phyloP scores from a whole-genome alignment of 1,140 invertebrate species.

The Scaptomyza hsui region DNA sequence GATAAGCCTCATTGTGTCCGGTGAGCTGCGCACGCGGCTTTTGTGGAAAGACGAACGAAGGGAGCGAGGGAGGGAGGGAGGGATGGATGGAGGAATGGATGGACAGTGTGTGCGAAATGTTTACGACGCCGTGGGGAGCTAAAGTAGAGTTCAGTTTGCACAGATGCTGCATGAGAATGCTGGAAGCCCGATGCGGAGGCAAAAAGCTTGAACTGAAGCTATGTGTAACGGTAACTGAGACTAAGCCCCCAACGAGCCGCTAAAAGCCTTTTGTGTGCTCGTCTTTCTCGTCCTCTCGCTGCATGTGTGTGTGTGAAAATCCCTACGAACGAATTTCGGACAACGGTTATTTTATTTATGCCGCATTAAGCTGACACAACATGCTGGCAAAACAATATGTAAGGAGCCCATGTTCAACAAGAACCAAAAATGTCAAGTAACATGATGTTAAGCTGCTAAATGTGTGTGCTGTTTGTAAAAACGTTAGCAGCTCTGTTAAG shows the following conservation, averaged over 20 bases:
- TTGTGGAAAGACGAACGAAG: conserved; percentile 42
- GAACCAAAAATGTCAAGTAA: not conserved
- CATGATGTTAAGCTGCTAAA: not conserved
- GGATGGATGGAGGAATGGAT: conserved; percentile 16
- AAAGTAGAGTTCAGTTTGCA: conserved; percentile 12
- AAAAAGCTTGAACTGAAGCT: not conserved
- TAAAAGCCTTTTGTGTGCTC: conserved; percentile 33
- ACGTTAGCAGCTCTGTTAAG: not conserved
- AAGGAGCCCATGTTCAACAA: conserved; percentile 18
- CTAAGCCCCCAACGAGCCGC: conserved; percentile 45
- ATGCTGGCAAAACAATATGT: conserved; percentile 7
- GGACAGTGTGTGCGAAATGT: conserved; percentile 50
- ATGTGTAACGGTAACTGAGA: conserved; percentile 11
- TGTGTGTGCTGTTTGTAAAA: conserved; percentile 2
- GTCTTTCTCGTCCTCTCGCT: conserved; percentile 6
- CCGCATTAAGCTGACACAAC: conserved; percentile 14
- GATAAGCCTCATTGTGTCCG: conserved; percentile 80
- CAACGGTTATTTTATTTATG: conserved; percentile 19
- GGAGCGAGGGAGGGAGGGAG: not conserved
- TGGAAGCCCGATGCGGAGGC: not conserved
- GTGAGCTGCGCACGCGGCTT: conserved; percentile 78
- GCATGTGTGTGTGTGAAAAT: conserved; percentile 26
- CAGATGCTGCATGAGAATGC: conserved; percentile 34
- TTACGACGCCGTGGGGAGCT: conserved; percentile 66
- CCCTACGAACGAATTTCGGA: conserved; percentile 20